These are phyloP conservation scores for Herpailurus yagouaroundi DNA, from an alignment of 2,113 vertebrate species.

Conservation along the genomic window DNA sequence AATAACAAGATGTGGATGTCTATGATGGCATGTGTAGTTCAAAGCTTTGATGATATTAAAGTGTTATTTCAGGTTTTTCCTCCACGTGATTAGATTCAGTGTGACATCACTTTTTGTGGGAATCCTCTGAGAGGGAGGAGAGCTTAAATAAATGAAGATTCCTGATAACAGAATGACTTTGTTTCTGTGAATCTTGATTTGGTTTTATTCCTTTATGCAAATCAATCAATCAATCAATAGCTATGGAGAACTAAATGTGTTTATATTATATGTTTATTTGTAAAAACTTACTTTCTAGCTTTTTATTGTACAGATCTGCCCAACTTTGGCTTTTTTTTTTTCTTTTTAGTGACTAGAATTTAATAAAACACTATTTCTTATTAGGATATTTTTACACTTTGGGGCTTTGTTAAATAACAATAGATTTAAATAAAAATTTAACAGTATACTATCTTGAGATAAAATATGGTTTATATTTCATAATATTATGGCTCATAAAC, in stretches of 20 bases:
- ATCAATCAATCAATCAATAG: not conserved
- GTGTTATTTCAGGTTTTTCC: constrained; percentile 40
- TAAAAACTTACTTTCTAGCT: not conserved
- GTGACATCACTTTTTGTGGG: constrained; percentile 35
- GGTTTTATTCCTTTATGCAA: not conserved
- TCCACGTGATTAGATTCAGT: constrained; percentile 48
- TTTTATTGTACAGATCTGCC: not conserved
- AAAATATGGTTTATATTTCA: not conserved
- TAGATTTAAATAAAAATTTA: constrained; percentile 4
- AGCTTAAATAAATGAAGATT: constrained; percentile 34
- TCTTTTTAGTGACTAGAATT: not conserved
- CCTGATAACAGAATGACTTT: constrained; percentile 31
- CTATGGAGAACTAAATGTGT: not conserved
- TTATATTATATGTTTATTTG: not conserved
- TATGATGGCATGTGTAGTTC: constrained; percentile 17
- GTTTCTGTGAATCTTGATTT: constrained; percentile 23
- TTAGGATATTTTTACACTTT: not conserved
- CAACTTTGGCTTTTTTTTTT: not conserved
- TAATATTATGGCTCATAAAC: not conserved
- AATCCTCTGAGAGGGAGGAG: not conserved
- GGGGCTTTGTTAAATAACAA: constrained; percentile 1
- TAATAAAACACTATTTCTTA: not conserved
- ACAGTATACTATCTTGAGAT: not conserved
- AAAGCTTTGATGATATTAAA: constrained; percentile 27
- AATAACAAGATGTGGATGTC: not conserved